Conservation (phyloP, 2,888 invertebrate genomes). For the Drosophila helvetica region DNA sequence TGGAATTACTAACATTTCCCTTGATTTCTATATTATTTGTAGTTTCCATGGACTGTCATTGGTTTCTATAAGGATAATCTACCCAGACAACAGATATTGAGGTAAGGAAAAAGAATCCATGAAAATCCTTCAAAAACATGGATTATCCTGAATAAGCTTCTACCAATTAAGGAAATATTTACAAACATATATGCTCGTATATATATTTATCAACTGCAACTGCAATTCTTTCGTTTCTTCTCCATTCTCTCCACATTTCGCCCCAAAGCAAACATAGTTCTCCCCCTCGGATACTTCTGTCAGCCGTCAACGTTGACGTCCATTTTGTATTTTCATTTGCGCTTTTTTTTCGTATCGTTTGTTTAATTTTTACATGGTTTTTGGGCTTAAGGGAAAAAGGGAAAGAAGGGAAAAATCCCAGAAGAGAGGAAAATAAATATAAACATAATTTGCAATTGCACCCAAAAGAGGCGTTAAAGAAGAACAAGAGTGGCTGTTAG, state of each 20-base stretch:
- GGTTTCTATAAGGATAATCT: not conserved
- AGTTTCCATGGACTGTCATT: not conserved
- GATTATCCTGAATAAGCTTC: too few species aligned
- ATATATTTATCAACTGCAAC: not conserved
- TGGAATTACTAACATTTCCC: not conserved
- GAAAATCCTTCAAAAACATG: too few species aligned
- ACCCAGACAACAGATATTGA: not conserved
- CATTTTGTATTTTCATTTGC: constrained; percentile 31
- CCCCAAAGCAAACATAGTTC: not conserved
- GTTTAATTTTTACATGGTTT: constrained; percentile 3
- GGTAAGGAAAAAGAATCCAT: not conserved
- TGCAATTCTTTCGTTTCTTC: not conserved
- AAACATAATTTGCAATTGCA: constrained; percentile 73
- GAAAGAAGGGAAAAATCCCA: not conserved
- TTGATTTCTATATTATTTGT: not conserved
- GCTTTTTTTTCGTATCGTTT: not conserved
- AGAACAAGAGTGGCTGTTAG: constrained; percentile 42
- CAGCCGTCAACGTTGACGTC: constrained; percentile 29
- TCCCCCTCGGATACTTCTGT: constrained; percentile 6
- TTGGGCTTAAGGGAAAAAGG: constrained; percentile 2
- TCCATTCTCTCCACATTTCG: not conserved
- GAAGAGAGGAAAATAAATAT: constrained; percentile 42
- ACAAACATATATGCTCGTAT: not conserved
- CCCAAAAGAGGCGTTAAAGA: constrained; percentile 59
- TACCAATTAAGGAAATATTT: not conserved